Percentiles rank a stretch among this genome's conserved stretches.
phyloP scores from a whole-genome alignment of 2,888 invertebrate species.

The Sepiola atlantica region DNA sequence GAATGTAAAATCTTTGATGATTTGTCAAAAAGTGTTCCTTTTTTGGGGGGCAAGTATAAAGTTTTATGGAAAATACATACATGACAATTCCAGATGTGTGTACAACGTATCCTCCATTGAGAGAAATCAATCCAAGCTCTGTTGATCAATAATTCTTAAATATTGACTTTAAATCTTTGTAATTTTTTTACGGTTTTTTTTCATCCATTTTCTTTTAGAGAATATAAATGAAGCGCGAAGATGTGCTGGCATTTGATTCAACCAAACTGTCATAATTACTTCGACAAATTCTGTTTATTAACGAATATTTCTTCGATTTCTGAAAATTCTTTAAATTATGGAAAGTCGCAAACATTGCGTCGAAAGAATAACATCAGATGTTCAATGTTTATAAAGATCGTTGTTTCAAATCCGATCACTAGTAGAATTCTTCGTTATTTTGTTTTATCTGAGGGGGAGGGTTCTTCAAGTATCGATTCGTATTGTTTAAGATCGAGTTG shows the following conservation, averaged over 20 bases:
- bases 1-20: neutral
- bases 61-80: neutral
- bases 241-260: neutral
- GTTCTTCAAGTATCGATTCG: neutral
- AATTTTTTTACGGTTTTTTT: neutral
- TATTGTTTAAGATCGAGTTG: neutral
- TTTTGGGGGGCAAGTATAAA: neutral
- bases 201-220: neutral
- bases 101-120: neutral
- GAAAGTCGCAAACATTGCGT: neutral
- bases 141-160: neutral
- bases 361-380: neutral
- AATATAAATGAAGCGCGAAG: neutral
- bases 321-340: neutral
- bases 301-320: neutral
- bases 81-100: neutral
- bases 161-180: neutral
- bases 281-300: neutral
- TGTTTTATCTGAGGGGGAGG: too few relatives aligned
- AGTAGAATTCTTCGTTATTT: neutral
- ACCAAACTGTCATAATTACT: neutral
- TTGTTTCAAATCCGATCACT: neutral
- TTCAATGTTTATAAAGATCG: neutral
- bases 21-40: neutral
- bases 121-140: neutral